Evolutionary conservation across 1,140 invertebrate species (phyloP).

Genomic region (Bilobella aurantiaca): DNA sequence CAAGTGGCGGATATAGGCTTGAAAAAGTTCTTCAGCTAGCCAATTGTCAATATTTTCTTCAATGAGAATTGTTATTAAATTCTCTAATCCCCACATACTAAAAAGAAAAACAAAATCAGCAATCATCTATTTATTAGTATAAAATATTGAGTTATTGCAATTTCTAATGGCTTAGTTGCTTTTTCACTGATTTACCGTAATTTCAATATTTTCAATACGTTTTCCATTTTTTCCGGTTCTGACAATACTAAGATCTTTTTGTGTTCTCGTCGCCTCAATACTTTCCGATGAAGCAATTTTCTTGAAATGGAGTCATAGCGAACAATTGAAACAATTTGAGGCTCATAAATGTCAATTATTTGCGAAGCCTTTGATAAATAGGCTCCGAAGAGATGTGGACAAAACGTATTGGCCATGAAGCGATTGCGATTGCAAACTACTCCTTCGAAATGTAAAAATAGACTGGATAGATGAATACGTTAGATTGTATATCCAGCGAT

Average conservation of each 20-base stretch:
- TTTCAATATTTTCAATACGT: constrained; percentile 14
- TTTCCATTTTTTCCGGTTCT: constrained; percentile 9
- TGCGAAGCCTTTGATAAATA: constrained; percentile 24
- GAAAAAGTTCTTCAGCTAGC: constrained; percentile 26
- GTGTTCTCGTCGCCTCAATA: constrained; percentile 16
- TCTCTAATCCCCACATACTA: constrained; percentile 31
- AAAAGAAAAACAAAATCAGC: not conserved
- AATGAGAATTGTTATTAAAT: constrained; percentile 18
- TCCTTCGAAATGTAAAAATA: no score
- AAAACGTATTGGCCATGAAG: no score
- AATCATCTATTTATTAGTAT: no score
- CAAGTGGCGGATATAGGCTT: constrained; percentile 23
- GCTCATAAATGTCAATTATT: constrained; percentile 18
- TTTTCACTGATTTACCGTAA: constrained; percentile 14
- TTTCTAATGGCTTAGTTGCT: not conserved
- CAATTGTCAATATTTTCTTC: constrained; percentile 19
- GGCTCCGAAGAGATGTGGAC: constrained; percentile 24
- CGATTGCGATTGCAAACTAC: not conserved
- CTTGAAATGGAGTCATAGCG: constrained; percentile 12
- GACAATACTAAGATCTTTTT: constrained; percentile 7
- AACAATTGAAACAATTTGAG: constrained; percentile 21
- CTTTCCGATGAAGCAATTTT: constrained; percentile 4
- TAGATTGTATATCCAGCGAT: no score
- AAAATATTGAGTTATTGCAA: no score
- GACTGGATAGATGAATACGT: no score